These are phyloP conservation scores for Amblyornis subalaris DNA, from an alignment of 2,113 vertebrate species.

Conservation along the genomic window DNA sequence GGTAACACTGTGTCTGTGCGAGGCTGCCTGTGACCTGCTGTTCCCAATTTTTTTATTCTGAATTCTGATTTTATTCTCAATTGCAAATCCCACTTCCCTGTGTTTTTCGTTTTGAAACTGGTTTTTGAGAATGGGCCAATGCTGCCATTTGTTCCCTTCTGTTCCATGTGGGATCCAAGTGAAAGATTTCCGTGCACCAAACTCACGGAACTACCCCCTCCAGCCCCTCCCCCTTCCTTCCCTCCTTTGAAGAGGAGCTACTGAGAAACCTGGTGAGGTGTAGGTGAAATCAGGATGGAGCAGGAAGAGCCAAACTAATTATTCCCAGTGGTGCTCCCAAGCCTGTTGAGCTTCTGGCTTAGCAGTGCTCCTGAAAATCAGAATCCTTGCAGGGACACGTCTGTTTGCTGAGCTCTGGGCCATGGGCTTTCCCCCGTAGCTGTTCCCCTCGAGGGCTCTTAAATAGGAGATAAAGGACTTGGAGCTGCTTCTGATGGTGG, in stretches of 20 bases:
- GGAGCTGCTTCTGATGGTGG: not conserved
- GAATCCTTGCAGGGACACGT: not conserved
- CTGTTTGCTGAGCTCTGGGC: slow-evolving; percentile 32
- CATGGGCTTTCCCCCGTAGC: slow-evolving; percentile 41
- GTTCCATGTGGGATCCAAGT: not conserved
- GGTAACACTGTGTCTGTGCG: not conserved
- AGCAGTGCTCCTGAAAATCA: not conserved
- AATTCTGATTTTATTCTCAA: not conserved
- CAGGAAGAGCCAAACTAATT: not conserved
- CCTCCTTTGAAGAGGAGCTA: not conserved
- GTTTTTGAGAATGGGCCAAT: not conserved
- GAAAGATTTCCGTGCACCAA: not conserved
- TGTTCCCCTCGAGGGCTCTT: not conserved
- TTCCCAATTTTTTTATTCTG: not conserved
- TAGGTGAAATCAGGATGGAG: slow-evolving; percentile 8
- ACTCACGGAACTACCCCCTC: not conserved
- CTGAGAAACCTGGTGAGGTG: not conserved
- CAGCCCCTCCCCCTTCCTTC: not conserved
- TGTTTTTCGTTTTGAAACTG: not conserved
- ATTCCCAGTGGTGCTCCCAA: not conserved
- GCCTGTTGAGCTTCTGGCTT: not conserved
- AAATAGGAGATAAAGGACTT: slow-evolving; percentile 19
- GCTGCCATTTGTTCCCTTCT: not conserved
- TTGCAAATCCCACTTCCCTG: not conserved
- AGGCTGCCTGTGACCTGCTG: not conserved